Conservation (phyloP, 2,797 vertebrate genomes). For the Alfaro cultratus region DNA sequence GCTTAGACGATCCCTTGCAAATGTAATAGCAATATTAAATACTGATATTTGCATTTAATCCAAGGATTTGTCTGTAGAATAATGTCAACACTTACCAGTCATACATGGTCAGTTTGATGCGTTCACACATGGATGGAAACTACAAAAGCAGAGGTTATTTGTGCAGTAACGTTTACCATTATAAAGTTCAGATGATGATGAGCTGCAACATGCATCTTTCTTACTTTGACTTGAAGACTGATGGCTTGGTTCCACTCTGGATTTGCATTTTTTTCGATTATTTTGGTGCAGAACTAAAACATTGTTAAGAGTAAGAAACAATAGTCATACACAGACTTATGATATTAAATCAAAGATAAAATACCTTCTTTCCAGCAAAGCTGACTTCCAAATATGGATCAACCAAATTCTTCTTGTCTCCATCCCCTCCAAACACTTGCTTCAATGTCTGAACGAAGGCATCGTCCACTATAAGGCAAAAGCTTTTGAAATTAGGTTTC, state of each 20-base stretch:
- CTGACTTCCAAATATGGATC: slow-evolving; percentile 96
- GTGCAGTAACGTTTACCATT: neutral
- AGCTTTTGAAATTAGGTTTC: neutral
- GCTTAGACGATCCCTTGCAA: slow-evolving; percentile 91
- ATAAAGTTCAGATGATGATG: neutral
- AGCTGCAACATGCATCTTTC: neutral
- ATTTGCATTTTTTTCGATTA: slow-evolving; percentile 95
- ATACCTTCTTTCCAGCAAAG: slow-evolving; percentile 97
- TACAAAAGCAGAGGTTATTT: slow-evolving; percentile 60
- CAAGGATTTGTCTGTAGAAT: slow-evolving; percentile 2
- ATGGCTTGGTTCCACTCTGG: slow-evolving; percentile 97
- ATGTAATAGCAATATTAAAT: slow-evolving; percentile 17
- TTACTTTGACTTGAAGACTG: slow-evolving; percentile 94
- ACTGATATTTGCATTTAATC: neutral
- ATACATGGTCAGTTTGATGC: slow-evolving; percentile 89
- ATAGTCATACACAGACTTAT: neutral
- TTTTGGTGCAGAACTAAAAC: slow-evolving; percentile 88
- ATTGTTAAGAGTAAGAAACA: slow-evolving; percentile 18
- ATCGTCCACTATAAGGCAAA: slow-evolving; percentile 90
- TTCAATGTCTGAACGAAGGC: slow-evolving; percentile 92
- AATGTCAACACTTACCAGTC: slow-evolving; percentile 88
- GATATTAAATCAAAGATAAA: neutral
- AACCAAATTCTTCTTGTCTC: slow-evolving; percentile 94
- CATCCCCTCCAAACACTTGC: slow-evolving; percentile 89
- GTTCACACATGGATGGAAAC: slow-evolving; percentile 98